Evolutionary conservation across 1,140 invertebrate species (phyloP), one percentile per base, ranked within the genome.

Genomic region (Drosophila tristis): DNA sequence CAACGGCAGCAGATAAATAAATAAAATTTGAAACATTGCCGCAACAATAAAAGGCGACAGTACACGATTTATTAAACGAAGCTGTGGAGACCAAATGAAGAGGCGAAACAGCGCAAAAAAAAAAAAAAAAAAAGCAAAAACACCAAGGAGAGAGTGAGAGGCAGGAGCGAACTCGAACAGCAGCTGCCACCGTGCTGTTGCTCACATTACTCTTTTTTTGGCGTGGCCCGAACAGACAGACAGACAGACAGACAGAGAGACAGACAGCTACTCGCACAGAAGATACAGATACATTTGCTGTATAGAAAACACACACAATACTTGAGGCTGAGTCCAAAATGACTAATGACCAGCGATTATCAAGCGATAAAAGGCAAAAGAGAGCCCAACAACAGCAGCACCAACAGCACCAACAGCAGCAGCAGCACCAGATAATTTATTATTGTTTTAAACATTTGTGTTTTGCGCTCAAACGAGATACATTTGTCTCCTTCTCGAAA

Each of bases 291-390:
- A 87, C 63, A 87, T 84, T 76, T 66, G 77, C 61, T 76, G 58
- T 85, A 80, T 80, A 74, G 80, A 75, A 82, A 79, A 82, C 62
- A 77, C 68, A 76, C 62, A 87, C 84, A 87, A 86, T 82, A 82
- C 82, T 86, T 84, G 72, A 87, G 84, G 79, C 82, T 87, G 84
- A 89, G 79, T 67, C 75, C 84, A 78, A 90, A 90, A 90, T 90
- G 87, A 90, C 87, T 90, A 90, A 90, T 90, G 87, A 84, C 87
- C 87, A 84, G 74, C 89, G 87, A 90, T 90, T 90, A 90, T 90
- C 87, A 84, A 85, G 74, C 87, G 87, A 90, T 90, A 90, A 90
- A 90, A 90, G 81, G 79, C 82, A 86, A 76, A 50, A 67, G 73
- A 86, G 74, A 74, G 63, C 63, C 57, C 58, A 57, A 47, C 61